Conservation (phyloP, 2,888 invertebrate species). For the Alviniconcha strummeri region DNA sequence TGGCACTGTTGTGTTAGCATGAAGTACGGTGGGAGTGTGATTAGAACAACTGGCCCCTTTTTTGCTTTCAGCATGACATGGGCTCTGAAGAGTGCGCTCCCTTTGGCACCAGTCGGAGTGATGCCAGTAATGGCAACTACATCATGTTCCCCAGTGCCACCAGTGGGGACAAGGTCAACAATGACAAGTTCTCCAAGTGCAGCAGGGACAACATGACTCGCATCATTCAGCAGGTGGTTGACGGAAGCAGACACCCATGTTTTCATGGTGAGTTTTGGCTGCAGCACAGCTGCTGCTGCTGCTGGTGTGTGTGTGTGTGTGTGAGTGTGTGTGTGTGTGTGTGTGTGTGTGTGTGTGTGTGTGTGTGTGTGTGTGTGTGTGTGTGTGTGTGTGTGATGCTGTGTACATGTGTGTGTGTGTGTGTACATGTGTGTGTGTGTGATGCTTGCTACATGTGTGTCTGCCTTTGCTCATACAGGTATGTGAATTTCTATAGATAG, state of each 20-base stretch:
- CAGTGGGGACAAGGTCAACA: slow-evolving; percentile 96
- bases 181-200: slow-evolving; percentile 95
- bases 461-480: too few relatives aligned
- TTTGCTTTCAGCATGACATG: slow-evolving; percentile 86
- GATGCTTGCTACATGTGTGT: too few relatives aligned
- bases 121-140: slow-evolving; percentile 84
- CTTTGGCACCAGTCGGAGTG: slow-evolving; percentile 84
- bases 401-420: too few relatives aligned
- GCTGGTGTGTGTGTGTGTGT: not conserved
- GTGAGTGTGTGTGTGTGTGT: not conserved
- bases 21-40: too few relatives aligned
- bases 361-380: too few relatives aligned
- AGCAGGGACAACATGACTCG: slow-evolving; percentile 89
- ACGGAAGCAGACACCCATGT: slow-evolving; percentile 85
- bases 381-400: too few relatives aligned
- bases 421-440: too few relatives aligned
- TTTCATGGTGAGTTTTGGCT: slow-evolving; percentile 83
- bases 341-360: not conserved
- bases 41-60: too few relatives aligned
- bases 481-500: too few relatives aligned
- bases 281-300: not conserved
- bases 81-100: slow-evolving; percentile 88
- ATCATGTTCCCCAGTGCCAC: slow-evolving; percentile 99
- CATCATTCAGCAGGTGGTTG: slow-evolving; percentile 93
- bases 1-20: too few relatives aligned